Evolutionary conservation across 2,113 vertebrate species (phyloP), one percentile per base, ranked within the genome.

Genomic region (Numenius arquata): DNA sequence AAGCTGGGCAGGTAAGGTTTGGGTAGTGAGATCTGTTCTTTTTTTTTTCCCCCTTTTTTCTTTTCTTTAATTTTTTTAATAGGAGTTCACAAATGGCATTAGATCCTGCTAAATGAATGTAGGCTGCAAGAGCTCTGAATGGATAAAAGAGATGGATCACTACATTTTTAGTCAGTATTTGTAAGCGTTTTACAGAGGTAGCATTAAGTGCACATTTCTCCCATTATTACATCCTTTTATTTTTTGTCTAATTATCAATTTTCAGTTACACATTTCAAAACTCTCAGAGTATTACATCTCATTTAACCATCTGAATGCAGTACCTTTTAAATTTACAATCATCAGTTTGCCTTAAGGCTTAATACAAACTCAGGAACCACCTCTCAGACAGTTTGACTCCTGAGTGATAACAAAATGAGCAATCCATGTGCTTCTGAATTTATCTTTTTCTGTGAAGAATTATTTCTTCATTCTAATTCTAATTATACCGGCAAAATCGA

Each of bases 261-360:
- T 96, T 88, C 75, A 67, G 40, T 94, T 77, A 62, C 3, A 30
- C 9, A 88, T 85, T 97, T 97, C 86, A 95, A 93, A 94, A 73
- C 23, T 78, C 36, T 84, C 16, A 20, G 83, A 32, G 4, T 84
- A 73, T 62, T 90, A 86, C 6, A 14, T 27, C 22, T 82, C 74
- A 82, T 95, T 92, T 90, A 92, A 95, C 63, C 41, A 88, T 47
- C 21, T 90, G 58, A 95, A 93, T 18, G 36, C 41, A 96, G 71
- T n/a, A 91, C 58, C 72, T 82, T 72, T 90, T 2, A 21, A 88
- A 88, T 93, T 77, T 80, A 84, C 16, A 96, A 73, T 25, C 30
- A 70, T 73, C 73, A 82, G 38, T 66, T 95, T 90, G 82, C 55
- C 61, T 95, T 89, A 90, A 20, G 32, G 45, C 40, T 79, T 89